phyloP scores from a whole-genome alignment of 2,113 vertebrate species.

The Glareola pratincola region DNA sequence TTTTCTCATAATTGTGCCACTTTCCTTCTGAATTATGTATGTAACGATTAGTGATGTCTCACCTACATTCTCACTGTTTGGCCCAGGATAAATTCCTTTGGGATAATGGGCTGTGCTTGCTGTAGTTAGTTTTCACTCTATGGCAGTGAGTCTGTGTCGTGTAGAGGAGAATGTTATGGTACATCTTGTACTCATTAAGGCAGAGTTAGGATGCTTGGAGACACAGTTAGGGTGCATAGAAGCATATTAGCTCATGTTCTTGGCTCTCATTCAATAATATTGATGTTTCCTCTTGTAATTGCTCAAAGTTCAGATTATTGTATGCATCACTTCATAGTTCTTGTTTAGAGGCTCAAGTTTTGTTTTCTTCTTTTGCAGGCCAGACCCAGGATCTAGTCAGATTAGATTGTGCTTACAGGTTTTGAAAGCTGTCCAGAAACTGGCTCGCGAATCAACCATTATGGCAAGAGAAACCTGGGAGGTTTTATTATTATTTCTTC shows the following conservation, averaged over 20 bases:
- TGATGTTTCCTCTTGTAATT: background rate
- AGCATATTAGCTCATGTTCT: background rate
- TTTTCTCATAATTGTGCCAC: background rate
- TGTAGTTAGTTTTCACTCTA: background rate
- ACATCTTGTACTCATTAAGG: background rate
- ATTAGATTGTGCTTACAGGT: constrained; percentile 92
- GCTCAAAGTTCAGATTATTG: background rate
- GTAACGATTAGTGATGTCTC: background rate
- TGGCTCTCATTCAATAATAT: background rate
- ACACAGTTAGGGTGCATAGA: background rate
- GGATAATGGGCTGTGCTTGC: background rate
- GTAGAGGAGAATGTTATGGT: accelerated
- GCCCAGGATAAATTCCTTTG: background rate
- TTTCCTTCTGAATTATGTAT: background rate
- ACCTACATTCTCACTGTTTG: background rate
- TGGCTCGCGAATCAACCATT: constrained; percentile 88
- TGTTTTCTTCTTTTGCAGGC: constrained; percentile 73
- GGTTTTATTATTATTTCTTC: constrained; percentile 91
- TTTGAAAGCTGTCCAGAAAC: constrained; percentile 90
- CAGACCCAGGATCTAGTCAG: constrained; percentile 87
- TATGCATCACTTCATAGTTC: background rate
- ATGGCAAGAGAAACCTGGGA: constrained; percentile 98
- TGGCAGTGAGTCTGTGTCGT: background rate
- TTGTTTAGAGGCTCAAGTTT: background rate
- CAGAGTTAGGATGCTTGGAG: background rate